Evolutionary conservation across 1,140 invertebrate genomes (phyloP).

Genomic region (Meloidogyne floridensis): DNA sequence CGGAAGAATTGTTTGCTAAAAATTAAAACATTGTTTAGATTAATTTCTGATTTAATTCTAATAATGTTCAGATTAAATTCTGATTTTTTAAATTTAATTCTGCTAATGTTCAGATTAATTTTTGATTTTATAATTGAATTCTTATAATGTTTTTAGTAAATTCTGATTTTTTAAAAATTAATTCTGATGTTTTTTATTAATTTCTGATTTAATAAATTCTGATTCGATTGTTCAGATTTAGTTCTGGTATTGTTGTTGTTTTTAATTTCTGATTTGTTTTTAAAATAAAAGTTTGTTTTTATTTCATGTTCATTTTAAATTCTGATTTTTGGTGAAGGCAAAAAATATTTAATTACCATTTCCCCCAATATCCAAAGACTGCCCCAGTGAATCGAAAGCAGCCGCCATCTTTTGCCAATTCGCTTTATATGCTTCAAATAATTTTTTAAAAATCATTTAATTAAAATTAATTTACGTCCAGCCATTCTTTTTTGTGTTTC

Average conservation of each 20-base stretch:
- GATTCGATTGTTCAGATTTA: background rate
- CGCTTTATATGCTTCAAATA: conserved; percentile 73
- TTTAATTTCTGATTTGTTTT: conserved; percentile 13
- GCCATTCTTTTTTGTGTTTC: conserved; percentile 61
- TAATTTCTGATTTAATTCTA: no score
- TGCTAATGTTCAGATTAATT: no score
- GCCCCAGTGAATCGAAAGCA: conserved; percentile 80
- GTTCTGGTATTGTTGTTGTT: conserved; percentile 12
- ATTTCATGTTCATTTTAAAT: no score
- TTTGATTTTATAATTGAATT: no score
- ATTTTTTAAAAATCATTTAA: background rate
- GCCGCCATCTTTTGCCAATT: conserved; percentile 87
- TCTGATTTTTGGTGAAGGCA: no score
- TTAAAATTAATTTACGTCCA: conserved; percentile 50
- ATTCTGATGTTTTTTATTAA: no score
- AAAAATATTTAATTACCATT: conserved; percentile 35
- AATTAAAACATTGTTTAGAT: background rate
- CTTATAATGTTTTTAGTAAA: no score
- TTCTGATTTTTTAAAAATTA: no score
- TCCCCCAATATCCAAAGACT: conserved; percentile 80
- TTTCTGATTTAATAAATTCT: no score
- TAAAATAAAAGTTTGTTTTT: no score
- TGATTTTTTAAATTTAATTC: no score
- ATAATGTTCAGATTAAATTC: no score
- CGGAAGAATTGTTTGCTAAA: conserved; percentile 44